These are phyloP conservation scores for Cyclopterus lumpus DNA, from an alignment of 2,797 vertebrate genomes.

Conservation along the genomic window DNA sequence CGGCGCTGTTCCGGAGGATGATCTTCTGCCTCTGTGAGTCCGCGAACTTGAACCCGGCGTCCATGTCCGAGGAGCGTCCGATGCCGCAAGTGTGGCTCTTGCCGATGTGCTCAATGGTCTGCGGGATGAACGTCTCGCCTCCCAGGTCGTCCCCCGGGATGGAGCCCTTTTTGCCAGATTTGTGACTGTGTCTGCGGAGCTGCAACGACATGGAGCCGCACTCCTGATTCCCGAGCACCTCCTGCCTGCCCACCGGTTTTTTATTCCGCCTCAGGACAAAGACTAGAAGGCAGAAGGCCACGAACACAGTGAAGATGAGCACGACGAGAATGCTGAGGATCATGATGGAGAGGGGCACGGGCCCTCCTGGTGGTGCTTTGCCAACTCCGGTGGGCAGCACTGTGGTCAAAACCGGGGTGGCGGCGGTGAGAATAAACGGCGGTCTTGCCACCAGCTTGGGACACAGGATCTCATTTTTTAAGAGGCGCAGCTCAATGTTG, in stretches of 20 bases:
- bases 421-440: slow-evolving; percentile 88
- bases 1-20: slow-evolving; percentile 89
- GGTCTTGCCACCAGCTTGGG: slow-evolving; percentile 93
- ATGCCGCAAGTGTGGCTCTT: slow-evolving; percentile 96
- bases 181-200: slow-evolving; percentile 91
- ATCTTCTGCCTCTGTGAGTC: slow-evolving; percentile 95
- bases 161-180: slow-evolving; percentile 87
- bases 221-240: slow-evolving; percentile 92
- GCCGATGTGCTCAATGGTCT: slow-evolving; percentile 98
- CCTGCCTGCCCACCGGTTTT: slow-evolving; percentile 91
- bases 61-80: slow-evolving; percentile 87
- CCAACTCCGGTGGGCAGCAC: slow-evolving; percentile 90
- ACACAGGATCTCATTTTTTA: slow-evolving; percentile 97
- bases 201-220: slow-evolving; percentile 95
- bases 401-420: slow-evolving; percentile 86
- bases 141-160: slow-evolving; percentile 87
- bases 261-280: slow-evolving; percentile 97
- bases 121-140: slow-evolving; percentile 95
- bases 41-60: slow-evolving; percentile 90
- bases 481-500: slow-evolving; percentile 92
- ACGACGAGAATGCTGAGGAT: slow-evolving; percentile 99
- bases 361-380: slow-evolving; percentile 92
- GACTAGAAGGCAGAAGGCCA: slow-evolving; percentile 97
- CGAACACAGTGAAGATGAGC: slow-evolving; percentile 97
- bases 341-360: slow-evolving; percentile 97